Base-by-base conservation (phyloP, 2,888 invertebrate genomes). In the Diaphora mendica region DNA sequence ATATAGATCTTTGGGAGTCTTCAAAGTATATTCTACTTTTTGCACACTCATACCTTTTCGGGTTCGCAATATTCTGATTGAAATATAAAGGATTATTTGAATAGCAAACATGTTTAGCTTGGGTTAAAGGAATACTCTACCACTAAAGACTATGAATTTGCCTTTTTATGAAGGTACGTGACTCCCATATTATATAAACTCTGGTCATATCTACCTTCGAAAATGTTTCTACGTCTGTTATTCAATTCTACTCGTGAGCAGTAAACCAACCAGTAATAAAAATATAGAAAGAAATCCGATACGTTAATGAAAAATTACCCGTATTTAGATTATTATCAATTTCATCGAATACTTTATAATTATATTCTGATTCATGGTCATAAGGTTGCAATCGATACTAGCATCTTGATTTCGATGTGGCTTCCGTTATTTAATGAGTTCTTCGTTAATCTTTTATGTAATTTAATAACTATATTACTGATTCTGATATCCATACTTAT, bases 41-140 rank as follows among this genome's bases (percentile, higher is more conserved):
- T 71, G 59, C 77, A 74, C 35, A 76, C 72, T 67, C 71, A 70
- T 75, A 44, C 20, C 48, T 33, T 39, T 76, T 71, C 71, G 66
- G 7, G 71, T 78, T 69, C 82, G 76, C 74, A 77, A 80, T 83
- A 84, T 82, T 80, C 76, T 76, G 80, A 82, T 84, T 82, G 85
- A 84, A 76, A 84, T 77, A 71, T 78, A 72, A 70, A 75, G 75
- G 71, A 77, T 68, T 74, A 74, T 76, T 73, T 70, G 15, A 64
- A 70, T 69, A 44, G 68, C 64, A 71, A 77, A 72, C 42, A 48
- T 66, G 68, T 72, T 72, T 64, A 65, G 30, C 62, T 75, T 75
- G 72, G 64, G 26, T 30, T 42, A 68, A 71, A 74, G 68, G 48
- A 64, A 75, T 72, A 51, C 48, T 74, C 48, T 71, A 68, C 51